Percentiles rank a stretch among this genome's conserved stretches.
Conservation (phyloP, 2,113 vertebrate species). For the Promerops cafer region DNA sequence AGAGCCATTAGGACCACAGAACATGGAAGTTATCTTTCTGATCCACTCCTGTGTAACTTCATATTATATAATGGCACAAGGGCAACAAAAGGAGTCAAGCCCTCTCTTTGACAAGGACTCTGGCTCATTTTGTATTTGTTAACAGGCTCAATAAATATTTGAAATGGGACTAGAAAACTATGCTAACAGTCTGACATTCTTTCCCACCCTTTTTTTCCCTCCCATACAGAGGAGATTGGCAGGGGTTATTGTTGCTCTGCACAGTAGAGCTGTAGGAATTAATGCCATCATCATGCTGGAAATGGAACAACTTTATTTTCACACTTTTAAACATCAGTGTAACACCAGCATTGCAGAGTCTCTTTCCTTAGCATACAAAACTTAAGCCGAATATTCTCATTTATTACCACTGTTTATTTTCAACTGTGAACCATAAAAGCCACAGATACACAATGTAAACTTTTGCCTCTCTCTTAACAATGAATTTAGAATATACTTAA, state of each 20-base stretch:
- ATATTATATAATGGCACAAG: background rate
- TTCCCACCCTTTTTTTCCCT: background rate
- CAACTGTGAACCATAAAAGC: background rate
- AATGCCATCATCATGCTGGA: background rate
- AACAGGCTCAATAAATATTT: slow-evolving; percentile 6
- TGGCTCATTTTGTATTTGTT: background rate
- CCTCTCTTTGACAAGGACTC: background rate
- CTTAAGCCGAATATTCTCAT: background rate
- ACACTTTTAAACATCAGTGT: background rate
- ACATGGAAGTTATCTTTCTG: background rate
- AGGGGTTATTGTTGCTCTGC: slow-evolving; percentile 35
- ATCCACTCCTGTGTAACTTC: background rate
- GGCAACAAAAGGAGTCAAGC: background rate
- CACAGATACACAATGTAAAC: background rate
- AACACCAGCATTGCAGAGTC: background rate
- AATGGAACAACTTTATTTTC: slow-evolving; percentile 19
- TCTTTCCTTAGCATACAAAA: background rate
- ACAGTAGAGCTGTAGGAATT: slow-evolving; percentile 1
- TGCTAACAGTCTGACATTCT: slow-evolving; percentile 15
- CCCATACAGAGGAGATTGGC: slow-evolving; percentile 24
- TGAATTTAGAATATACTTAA: background rate
- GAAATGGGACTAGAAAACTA: background rate
- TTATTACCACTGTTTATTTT: background rate
- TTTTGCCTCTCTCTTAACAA: background rate
- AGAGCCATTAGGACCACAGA: background rate